phyloP scores from a whole-genome alignment of 2,113 vertebrate species.

The Athene noctua region DNA sequence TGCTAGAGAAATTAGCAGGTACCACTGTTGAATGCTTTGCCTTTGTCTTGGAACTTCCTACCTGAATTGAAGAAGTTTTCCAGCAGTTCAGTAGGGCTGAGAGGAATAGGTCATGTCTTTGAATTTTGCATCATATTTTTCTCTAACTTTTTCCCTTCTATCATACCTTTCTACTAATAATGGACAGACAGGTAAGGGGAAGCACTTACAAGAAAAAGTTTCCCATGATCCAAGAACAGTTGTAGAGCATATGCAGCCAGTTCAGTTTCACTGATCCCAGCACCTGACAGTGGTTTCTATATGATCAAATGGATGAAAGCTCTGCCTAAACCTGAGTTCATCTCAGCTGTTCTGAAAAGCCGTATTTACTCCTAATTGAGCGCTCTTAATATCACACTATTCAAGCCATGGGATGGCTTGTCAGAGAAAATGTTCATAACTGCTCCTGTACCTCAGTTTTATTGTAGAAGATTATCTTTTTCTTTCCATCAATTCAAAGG shows the following conservation, averaged over 20 bases:
- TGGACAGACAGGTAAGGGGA: neutral
- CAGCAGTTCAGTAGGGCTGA: neutral
- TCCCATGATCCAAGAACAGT: neutral
- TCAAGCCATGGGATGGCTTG: neutral
- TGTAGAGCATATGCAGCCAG: neutral
- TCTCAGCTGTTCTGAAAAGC: neutral
- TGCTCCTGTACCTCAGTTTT: neutral
- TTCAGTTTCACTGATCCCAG: neutral
- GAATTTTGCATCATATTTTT: neutral
- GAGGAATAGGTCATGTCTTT: neutral
- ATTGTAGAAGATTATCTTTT: neutral
- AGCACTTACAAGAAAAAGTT: neutral
- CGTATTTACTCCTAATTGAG: neutral
- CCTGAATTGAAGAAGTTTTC: neutral
- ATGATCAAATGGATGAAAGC: neutral
- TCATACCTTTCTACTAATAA: neutral
- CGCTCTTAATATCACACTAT: neutral
- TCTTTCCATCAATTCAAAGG: neutral
- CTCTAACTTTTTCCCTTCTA: neutral
- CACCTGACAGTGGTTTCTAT: neutral
- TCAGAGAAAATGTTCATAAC: neutral
- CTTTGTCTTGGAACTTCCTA: neutral
- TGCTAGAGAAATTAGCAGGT: neutral
- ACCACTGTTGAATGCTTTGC: neutral
- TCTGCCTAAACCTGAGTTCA: neutral